Percentiles rank a stretch among this genome's conserved stretches.
phyloP scores from a whole-genome alignment of 2,113 vertebrate species.

The Cathartes aura region DNA sequence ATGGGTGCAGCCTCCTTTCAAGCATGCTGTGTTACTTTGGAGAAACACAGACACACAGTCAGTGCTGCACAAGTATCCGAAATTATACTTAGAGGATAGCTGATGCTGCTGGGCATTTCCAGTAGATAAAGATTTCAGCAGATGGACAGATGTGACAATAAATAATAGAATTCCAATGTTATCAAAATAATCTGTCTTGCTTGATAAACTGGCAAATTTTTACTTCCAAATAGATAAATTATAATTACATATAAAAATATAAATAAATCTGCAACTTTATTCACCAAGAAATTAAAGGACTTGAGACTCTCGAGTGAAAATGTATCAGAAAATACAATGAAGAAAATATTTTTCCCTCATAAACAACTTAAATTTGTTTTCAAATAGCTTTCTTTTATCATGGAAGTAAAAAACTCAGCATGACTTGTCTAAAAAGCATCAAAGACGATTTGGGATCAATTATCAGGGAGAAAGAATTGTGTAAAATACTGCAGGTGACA shows the following conservation, averaged over 20 bases:
- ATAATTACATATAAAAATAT: neutral
- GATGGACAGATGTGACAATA: neutral
- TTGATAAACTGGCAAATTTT: neutral
- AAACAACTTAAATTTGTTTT: slow-evolving; percentile 15
- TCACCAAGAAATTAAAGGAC: slow-evolving; percentile 31
- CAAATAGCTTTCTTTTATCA: slow-evolving; percentile 47
- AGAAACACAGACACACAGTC: neutral
- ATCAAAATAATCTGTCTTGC: slow-evolving; percentile 8
- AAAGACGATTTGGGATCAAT: slow-evolving; percentile 66
- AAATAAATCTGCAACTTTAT: neutral
- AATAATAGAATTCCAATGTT: slow-evolving; percentile 16
- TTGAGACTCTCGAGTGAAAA: slow-evolving; percentile 7
- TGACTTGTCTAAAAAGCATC: slow-evolving; percentile 52
- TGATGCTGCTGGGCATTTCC: neutral
- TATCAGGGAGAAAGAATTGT: slow-evolving; percentile 43
- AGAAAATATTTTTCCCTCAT: neutral
- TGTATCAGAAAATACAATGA: neutral
- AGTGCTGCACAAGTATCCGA: neutral
- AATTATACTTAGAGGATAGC: neutral
- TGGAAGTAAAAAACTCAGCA: slow-evolving; percentile 48
- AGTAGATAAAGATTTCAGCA: slow-evolving; percentile 10
- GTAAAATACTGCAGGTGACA: slow-evolving; percentile 62
- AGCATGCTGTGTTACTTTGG: neutral
- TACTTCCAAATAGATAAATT: neutral
- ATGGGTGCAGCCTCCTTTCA: slow-evolving; percentile 35